Evolutionary conservation across 2,888 invertebrate species (phyloP), one percentile per base, ranked within the genome.

Genomic region (Phyllotreta striolata): DNA sequence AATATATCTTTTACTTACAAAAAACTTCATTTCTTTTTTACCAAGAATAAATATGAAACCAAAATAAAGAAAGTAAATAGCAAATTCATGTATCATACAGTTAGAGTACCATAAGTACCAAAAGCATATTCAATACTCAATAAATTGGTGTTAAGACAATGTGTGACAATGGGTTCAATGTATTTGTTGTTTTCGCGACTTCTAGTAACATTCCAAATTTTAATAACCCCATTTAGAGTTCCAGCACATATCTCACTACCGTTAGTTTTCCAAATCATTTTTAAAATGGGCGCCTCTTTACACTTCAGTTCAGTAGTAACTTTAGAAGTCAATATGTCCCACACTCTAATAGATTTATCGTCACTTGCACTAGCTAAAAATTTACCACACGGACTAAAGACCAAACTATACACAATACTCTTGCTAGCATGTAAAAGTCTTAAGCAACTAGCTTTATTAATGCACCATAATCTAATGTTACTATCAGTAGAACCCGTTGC

Each of bases 401-500:
- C 89, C 62, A 96, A 82, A 61, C 90, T 84, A 64, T 90, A 87
- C 24, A 96, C 86, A 1, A 88, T 86, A 35, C 89, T 91, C 70
- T 90, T 87, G 73, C 93, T 91, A 7, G 92, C 94, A 47, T 88
- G 85, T 70, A 94, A 88, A 43, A 96, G 87, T 58, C 97, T 86
- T 68, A 94, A 88, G 55, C 93, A 84, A 71, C 89, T 89, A 8
- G 92, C 95, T 76, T 92, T 92, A 66, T 91, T 89, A 57, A 93
- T 87, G 71, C 88, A 90, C 96, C 96, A 97, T 74, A 97, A 82
- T 38, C 96, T 87, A 52, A 96, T 89, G 41, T 91, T 91, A 78
- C 91, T 90, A 83, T 97, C 97, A n/a, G 91, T 88, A 1, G 96
- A 93, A 7, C 95, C 96, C 0, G 94, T 93, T 40, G 94, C 95